Evolutionary conservation across 2,888 invertebrate species (phyloP).

Genomic region (Herminia tarsipennalis): DNA sequence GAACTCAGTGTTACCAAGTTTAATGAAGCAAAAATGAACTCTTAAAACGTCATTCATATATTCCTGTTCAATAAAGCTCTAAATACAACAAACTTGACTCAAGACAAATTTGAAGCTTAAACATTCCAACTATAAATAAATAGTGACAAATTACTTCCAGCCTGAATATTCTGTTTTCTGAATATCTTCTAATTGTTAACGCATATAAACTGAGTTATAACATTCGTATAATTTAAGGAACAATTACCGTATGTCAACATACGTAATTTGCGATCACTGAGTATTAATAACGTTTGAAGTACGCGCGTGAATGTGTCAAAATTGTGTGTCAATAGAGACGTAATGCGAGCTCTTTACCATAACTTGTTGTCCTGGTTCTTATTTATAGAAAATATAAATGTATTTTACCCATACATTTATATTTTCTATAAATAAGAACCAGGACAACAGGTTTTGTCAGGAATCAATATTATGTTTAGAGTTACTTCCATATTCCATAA

Average conservation of each 20-base stretch:
- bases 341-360: background rate
- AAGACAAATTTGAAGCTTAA: background rate
- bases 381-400: too few relatives aligned
- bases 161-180: conserved; percentile 9
- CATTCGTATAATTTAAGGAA: conserved; percentile 4
- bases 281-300: conserved; percentile 28
- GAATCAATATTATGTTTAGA: too few relatives aligned
- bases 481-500: too few relatives aligned
- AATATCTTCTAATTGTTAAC: conserved; percentile 6
- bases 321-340: conserved; percentile 16
- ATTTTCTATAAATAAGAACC: too few relatives aligned
- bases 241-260: conserved; percentile 13
- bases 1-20: too few relatives aligned
- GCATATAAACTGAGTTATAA: conserved; percentile 11
- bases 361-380: too few relatives aligned
- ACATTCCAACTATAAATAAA: conserved; percentile 8
- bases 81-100: background rate
- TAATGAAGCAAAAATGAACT: background rate
- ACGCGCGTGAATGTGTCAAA: conserved; percentile 14
- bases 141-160: conserved; percentile 9
- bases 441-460: too few relatives aligned
- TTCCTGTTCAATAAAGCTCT: background rate
- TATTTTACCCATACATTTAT: too few relatives aligned
- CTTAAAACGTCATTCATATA: background rate
- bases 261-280: conserved; percentile 35